Percentiles rank a stretch among this genome's conserved stretches.
Evolutionary conservation across 1,140 invertebrate species (phyloP).

Genomic region (Sycophila sp.): DNA sequence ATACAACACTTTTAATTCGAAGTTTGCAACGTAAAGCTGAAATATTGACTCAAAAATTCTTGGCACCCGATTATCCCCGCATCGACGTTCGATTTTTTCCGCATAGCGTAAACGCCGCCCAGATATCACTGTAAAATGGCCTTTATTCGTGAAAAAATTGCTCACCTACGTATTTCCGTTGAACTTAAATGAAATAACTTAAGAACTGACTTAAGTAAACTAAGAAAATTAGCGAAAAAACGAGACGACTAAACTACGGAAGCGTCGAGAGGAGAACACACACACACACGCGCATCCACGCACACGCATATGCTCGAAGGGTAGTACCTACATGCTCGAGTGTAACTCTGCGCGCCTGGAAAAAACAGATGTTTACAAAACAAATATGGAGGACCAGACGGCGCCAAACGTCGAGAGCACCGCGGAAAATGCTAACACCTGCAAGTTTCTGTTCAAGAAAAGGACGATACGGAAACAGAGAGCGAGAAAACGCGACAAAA

Average conservation of each 20-base stretch:
- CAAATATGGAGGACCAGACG: slow-evolving; percentile 52
- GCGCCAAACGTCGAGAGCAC: slow-evolving; percentile 32
- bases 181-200: neutral
- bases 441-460: slow-evolving; percentile 64
- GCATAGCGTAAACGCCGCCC: neutral
- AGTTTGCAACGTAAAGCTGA: too few relatives aligned
- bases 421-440: slow-evolving; percentile 47
- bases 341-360: neutral
- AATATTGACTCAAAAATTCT: slow-evolving; percentile 2
- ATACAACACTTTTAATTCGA: too few relatives aligned
- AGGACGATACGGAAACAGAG: slow-evolving; percentile 55
- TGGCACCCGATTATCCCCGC: neutral
- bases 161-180: neutral
- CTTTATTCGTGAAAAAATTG: neutral
- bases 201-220: neutral
- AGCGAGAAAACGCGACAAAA: slow-evolving; percentile 59
- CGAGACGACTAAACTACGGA: slow-evolving; percentile 19
- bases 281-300: neutral
- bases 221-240: slow-evolving; percentile 10
- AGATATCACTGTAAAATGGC: neutral
- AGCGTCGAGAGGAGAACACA: slow-evolving; percentile 1
- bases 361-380: slow-evolving; percentile 47
- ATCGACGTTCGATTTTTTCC: slow-evolving; percentile 1
- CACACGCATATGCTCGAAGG: neutral
- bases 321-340: neutral